A percentile compares a stretch with the other conserved stretches of the same genome.
These are phyloP conservation scores for Nemotelus pantherinus DNA, from an alignment of 2,888 invertebrate genomes.

Conservation along the genomic window DNA sequence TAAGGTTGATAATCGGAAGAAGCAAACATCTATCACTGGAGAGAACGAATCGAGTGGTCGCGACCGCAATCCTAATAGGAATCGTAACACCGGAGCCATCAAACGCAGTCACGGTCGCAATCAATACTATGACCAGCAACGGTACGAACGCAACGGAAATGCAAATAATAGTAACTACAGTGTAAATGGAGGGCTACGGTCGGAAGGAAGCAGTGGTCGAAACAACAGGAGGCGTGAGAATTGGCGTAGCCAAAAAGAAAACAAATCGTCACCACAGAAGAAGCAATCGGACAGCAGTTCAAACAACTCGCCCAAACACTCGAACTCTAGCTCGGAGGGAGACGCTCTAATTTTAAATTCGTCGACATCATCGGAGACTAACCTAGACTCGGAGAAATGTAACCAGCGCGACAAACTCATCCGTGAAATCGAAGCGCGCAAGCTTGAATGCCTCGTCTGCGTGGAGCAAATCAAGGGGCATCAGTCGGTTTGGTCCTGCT, in stretches of 20 bases:
- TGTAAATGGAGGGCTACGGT: constrained; percentile 5
- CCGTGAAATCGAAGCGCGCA: constrained; percentile 82
- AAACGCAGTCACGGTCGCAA: constrained; percentile 51
- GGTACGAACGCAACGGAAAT: constrained; percentile 36
- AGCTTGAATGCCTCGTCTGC: constrained; percentile 93
- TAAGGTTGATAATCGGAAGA: constrained; percentile 23
- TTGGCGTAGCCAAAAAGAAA: constrained; percentile 32
- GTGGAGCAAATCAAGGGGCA: constrained; percentile 84
- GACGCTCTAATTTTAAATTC: neutral
- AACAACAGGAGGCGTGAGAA: constrained; percentile 30
- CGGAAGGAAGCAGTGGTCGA: constrained; percentile 1
- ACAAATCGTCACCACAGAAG: constrained; percentile 27
- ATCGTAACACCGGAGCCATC: constrained; percentile 53
- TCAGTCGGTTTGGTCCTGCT: constrained; percentile 90
- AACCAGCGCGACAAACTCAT: constrained; percentile 82
- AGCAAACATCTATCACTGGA: neutral
- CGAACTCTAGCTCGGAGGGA: constrained; percentile 19
- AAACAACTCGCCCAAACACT: constrained; percentile 31
- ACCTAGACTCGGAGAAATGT: constrained; percentile 9
- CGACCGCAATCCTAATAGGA: constrained; percentile 43
- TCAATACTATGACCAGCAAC: constrained; percentile 22
- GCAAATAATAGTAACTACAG: constrained; percentile 1
- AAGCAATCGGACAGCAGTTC: constrained; percentile 19
- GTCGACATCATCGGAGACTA: neutral
- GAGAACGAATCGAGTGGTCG: constrained; percentile 8